Evolutionary conservation across 2,797 vertebrate genomes (phyloP).

Genomic region (Acanthornis magna): DNA sequence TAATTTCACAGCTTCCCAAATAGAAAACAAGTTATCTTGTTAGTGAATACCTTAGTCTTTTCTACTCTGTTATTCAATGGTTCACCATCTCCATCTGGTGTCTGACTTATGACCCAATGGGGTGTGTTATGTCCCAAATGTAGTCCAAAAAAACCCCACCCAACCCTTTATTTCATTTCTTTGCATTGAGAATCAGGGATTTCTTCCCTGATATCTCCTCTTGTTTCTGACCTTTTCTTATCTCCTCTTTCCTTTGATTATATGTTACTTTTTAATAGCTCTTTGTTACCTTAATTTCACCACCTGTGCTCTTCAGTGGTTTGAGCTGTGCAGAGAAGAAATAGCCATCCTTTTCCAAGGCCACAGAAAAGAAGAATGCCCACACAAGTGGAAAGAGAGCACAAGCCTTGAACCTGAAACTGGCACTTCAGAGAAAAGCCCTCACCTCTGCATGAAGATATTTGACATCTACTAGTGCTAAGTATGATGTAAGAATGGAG

Average conservation of each 20-base stretch:
- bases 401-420: not conserved
- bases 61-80: not conserved
- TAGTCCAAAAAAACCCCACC: fast-evolving
- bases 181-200: not conserved
- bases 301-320: not conserved
- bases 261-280: not conserved
- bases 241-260: not conserved
- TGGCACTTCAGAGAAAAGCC: not conserved
- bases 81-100: not conserved
- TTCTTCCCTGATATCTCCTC: not conserved
- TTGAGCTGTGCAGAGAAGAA: not conserved
- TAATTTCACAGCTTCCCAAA: not conserved
- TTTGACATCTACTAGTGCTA: not conserved
- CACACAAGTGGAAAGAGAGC: not conserved
- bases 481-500: not conserved
- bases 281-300: not conserved
- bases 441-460: not conserved
- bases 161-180: not conserved
- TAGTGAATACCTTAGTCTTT: not conserved
- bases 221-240: not conserved
- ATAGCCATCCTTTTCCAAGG: not conserved
- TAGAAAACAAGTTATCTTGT: not conserved
- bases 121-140: not conserved
- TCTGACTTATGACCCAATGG: not conserved
- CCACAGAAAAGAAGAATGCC: not conserved